Evolutionary conservation across 53 echinoderm and acorn worm genomes (phyloP).

Genomic region (Echinometra lucunter): DNA sequence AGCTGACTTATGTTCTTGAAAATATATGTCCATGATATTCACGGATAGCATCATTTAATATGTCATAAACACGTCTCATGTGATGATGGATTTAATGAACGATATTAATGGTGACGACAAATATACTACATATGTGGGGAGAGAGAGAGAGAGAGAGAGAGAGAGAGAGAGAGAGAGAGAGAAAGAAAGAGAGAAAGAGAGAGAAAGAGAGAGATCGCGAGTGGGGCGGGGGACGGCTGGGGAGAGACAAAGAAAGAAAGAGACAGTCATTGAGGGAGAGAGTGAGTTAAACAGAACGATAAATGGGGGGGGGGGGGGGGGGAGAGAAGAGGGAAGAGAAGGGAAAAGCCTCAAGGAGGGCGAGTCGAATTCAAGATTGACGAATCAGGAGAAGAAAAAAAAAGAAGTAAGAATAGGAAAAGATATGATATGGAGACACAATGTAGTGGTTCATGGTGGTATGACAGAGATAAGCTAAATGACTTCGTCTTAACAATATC

Average conservation of each 20-base stretch:
- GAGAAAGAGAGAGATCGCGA: neutral
- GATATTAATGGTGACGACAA: neutral
- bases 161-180: neutral
- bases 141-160: constrained; percentile 28
- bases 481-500: neutral
- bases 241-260: neutral
- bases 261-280: neutral
- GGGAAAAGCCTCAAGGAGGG: neutral
- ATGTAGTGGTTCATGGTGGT: neutral
- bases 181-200: neutral
- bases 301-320: neutral
- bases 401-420: neutral
- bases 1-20: no score
- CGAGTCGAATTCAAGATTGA: no score
- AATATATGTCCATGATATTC: neutral
- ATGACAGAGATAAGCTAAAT: no score
- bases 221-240: neutral
- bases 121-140: neutral
- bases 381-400: neutral
- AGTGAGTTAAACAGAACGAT: neutral
- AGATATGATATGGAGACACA: neutral
- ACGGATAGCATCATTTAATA: neutral
- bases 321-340: neutral
- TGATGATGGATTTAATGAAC: neutral
- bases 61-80: neutral